Evolutionary conservation across 2,113 vertebrate genomes (phyloP), one percentile per base, ranked within the genome.

Genomic region (Ochotona curzoniae): DNA sequence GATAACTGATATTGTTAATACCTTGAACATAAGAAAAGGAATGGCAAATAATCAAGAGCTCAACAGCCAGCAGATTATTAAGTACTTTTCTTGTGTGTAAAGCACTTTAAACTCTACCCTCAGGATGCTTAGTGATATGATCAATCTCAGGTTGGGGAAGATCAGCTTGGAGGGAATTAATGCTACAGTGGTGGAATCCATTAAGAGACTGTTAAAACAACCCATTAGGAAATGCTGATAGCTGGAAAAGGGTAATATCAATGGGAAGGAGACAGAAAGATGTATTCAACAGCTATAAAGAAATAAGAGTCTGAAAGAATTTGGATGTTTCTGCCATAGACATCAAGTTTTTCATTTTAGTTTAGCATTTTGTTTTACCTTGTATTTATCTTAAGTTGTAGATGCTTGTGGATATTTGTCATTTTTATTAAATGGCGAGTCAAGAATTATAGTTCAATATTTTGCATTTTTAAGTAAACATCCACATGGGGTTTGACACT

Each of bases 391-490:
- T 26, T 3, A 71, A 21, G 60, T 61, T 73, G 63, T 66, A 49
- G 44, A 4, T 0, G 8, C 7, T 83, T 8, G 73, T 44, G 83
- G 12, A 70, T 80, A 67, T 78, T 95, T 93, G 92, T 64, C 57
- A 5, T 20, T 88, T 93, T 70, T 79, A 71, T 93, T 91, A 79
- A 63, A 28, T 26, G 47, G 23, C 93, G 61, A 49, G 93, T 87
- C 89, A 96, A 94, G 28, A 79, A 4, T 25, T 61, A 3, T 7
- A 63, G 14, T 61, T 57, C 47, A 94, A 21, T 81, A 57, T 71
- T 91, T 70, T 90, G 26, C 28, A 15, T 95, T 87, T 79, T 87
- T 44, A 84, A 74, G 60, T 76, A 57, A 35, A 25, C 20, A 21
- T 76, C 73, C 66, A 30, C 69, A 25, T 83, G 7, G 60, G 14